A percentile compares a stretch with the other conserved stretches of the same genome.
These are phyloP conservation scores for Misgurnus mizolepis DNA, from an alignment of 2,113 vertebrate genomes.

Conservation along the genomic window DNA sequence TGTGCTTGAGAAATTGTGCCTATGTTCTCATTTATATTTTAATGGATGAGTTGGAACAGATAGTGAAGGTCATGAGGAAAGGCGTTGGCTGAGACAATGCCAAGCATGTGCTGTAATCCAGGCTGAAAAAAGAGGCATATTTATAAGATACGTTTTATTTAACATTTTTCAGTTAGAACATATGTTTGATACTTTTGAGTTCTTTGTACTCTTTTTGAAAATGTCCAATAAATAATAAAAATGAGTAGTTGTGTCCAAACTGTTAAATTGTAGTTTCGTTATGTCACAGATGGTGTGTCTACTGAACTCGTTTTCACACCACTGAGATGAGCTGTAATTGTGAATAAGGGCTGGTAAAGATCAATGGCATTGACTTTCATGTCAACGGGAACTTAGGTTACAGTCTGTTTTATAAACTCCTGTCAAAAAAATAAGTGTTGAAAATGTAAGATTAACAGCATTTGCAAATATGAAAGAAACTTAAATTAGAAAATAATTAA, in stretches of 20 bases:
- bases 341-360: conserved; percentile 31
- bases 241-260: neutral
- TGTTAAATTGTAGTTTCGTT: neutral
- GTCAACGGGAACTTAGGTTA: conserved; percentile 38
- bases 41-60: no score
- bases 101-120: no score
- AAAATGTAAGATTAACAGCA: neutral
- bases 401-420: conserved; percentile 15
- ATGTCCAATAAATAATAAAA: neutral
- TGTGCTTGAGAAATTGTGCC: no score
- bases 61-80: no score
- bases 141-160: no score
- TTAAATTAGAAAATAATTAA: neutral
- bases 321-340: conserved; percentile 37
- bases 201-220: no score
- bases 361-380: conserved; percentile 58
- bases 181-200: no score
- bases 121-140: no score
- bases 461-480: neutral
- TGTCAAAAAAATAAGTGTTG: neutral
- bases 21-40: no score
- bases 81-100: no score
- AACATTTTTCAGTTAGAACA: no score
- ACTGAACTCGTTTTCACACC: neutral
- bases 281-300: neutral